A percentile compares a stretch with the other conserved stretches of the same genome.
These are phyloP conservation scores for honey bee (Apis mellifera) DNA, from an alignment of 1,140 invertebrate species.

Conservation along the genomic window Amel_HAv3.1 CM009935.2:8874001-8874500, in stretches of 20 bases:
- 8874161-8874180: too few species aligned
- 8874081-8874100: too few species aligned
- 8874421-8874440: constrained; percentile 35
- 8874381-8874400: neutral
- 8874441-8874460: constrained; percentile 12
- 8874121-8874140: too few species aligned
- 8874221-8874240: neutral
- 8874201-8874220: neutral
- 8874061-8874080: too few species aligned
- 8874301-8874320: constrained; percentile 43
- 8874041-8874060: too few species aligned
- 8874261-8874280: constrained; percentile 60
- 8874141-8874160: too few species aligned
- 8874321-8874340: constrained; percentile 13
- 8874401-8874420: neutral
- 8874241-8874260: constrained; percentile 12
- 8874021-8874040: too few species aligned
- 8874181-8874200: too few species aligned
- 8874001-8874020: neutral
- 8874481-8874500: neutral
- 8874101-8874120: too few species aligned
- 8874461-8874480: neutral
- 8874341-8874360: constrained; percentile 47
- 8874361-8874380: constrained; percentile 32
- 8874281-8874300: constrained; percentile 59